Evolutionary conservation across 2,888 invertebrate species (phyloP).

Genomic region (Andrena praecox): DNA sequence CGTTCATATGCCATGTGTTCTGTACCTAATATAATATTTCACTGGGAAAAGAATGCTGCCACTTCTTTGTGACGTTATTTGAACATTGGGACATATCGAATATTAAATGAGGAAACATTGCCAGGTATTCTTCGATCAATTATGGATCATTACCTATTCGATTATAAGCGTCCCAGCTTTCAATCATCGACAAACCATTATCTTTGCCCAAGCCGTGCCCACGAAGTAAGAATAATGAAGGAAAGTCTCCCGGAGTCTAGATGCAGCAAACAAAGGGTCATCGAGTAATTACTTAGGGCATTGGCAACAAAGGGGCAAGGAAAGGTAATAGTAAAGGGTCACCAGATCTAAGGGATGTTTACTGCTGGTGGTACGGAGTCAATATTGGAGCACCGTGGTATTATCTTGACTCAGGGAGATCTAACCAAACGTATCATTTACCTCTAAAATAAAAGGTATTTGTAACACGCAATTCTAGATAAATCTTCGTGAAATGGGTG

Average conservation of each 20-base stretch:
- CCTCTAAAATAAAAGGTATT: not conserved
- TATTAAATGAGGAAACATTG: not conserved
- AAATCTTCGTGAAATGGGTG: constrained; percentile 5
- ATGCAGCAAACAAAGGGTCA: not conserved
- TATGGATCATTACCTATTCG: too few relatives aligned
- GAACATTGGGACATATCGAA: not conserved
- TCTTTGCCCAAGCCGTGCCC: too few relatives aligned
- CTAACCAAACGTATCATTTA: not conserved
- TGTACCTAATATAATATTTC: not conserved
- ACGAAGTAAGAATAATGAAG: not conserved
- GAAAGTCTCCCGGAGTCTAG: not conserved
- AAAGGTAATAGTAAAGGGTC: not conserved
- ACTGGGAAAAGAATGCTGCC: not conserved
- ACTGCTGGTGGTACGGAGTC: not conserved
- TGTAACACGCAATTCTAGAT: not conserved
- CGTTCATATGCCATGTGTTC: not conserved
- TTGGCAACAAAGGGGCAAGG: not conserved
- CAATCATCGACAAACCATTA: too few relatives aligned
- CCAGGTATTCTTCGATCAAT: too few relatives aligned
- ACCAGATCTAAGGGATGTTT: not conserved
- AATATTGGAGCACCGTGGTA: not conserved
- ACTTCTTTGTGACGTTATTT: not conserved
- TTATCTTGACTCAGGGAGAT: not conserved
- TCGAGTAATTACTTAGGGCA: not conserved
- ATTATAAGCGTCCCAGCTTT: too few relatives aligned